Evolutionary conservation across 1,140 invertebrate genomes (phyloP).

Genomic region (Drosophila subobscura): DNA sequence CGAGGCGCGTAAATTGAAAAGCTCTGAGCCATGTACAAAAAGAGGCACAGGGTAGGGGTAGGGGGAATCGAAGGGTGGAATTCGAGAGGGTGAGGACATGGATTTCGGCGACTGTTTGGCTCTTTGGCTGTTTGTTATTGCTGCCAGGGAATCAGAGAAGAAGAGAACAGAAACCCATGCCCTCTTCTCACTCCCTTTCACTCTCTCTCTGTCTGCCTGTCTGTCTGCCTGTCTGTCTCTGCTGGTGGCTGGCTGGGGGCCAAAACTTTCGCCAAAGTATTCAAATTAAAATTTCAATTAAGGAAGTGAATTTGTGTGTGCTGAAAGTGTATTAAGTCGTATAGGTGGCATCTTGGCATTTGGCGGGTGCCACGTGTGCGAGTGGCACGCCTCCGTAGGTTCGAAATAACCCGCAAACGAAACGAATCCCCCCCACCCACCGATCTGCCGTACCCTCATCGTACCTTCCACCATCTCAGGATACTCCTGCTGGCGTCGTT

Average conservation of each 20-base stretch:
- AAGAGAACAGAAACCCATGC: slow-evolving; percentile 11
- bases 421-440: slow-evolving; percentile 30
- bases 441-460: slow-evolving; percentile 11
- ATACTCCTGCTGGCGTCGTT: slow-evolving; percentile 35
- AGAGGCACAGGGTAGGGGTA: not conserved
- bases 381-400: slow-evolving; percentile 17
- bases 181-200: not conserved
- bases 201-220: not conserved
- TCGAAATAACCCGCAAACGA: slow-evolving; percentile 7
- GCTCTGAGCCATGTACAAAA: slow-evolving; percentile 71
- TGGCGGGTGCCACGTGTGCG: slow-evolving; percentile 50
- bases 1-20: slow-evolving; percentile 78
- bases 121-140: slow-evolving; percentile 74
- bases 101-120: slow-evolving; percentile 68
- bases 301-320: slow-evolving; percentile 81
- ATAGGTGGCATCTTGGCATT: slow-evolving; percentile 79
- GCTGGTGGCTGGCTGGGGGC: slow-evolving; percentile 69
- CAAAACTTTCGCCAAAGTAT: slow-evolving; percentile 81
- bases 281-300: slow-evolving; percentile 83
- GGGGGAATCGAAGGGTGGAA: not conserved
- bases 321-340: slow-evolving; percentile 81
- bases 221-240: slow-evolving; percentile 3
- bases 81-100: slow-evolving; percentile 14
- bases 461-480: not conserved
- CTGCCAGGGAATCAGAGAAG: slow-evolving; percentile 29